A percentile compares a stretch with the other conserved stretches of the same genome.
These are phyloP conservation scores for Bergia sp. DNA, from an alignment of 92 coral and sea anemone species.

Conservation along the genomic window DNA sequence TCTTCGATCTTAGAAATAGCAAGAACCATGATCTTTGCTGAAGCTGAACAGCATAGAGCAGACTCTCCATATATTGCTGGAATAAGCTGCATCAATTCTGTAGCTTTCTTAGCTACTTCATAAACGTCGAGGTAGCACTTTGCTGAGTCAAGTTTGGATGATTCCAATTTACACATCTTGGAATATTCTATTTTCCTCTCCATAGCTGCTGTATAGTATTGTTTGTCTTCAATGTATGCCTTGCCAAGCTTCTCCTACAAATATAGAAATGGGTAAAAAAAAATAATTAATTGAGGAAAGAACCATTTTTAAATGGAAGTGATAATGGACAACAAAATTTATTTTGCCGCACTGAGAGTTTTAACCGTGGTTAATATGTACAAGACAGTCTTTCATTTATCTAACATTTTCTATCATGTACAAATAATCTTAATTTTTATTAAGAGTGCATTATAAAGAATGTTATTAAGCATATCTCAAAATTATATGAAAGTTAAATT, in stretches of 20 bases:
- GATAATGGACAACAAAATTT: too few relatives aligned
- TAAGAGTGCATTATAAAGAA: too few relatives aligned
- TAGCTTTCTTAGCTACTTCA: background rate
- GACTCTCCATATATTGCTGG: background rate
- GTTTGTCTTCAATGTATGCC: slow-evolving; percentile 9
- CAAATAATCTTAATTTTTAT: too few relatives aligned
- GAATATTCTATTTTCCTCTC: slow-evolving; percentile 6
- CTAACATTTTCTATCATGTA: too few relatives aligned
- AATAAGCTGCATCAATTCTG: background rate
- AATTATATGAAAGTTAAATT: too few relatives aligned
- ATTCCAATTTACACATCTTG: background rate
- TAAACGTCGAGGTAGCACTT: background rate
- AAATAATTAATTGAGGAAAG: background rate
- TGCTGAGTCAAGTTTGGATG: background rate
- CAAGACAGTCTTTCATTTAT: too few relatives aligned
- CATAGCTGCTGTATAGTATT: background rate
- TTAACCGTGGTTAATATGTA: too few relatives aligned
- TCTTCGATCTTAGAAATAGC: background rate
- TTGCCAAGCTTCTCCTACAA: slow-evolving; percentile 36
- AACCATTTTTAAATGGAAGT: background rate
- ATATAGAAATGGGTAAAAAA: background rate
- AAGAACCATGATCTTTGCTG: slow-evolving; percentile 2
- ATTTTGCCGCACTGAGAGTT: too few relatives aligned
- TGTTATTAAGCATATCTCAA: too few relatives aligned
- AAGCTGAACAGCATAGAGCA: too few relatives aligned